Conservation (phyloP, 2,888 invertebrate species). For the Synergus itoensis region DNA sequence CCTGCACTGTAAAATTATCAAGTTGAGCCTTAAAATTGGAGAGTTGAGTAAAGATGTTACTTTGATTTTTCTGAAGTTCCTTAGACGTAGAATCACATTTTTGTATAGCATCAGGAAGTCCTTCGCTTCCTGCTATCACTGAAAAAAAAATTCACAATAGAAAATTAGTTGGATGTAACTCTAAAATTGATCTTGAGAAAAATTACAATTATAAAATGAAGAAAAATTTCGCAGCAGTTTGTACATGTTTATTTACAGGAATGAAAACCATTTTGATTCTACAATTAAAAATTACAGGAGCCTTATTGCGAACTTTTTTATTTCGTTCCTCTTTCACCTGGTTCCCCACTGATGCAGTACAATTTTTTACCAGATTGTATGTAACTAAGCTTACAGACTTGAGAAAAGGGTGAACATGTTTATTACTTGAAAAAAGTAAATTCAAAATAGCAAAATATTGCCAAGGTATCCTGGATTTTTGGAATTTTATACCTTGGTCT, state of each 20-base stretch:
- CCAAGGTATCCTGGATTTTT: constrained; percentile 33
- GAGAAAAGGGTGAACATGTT: not conserved
- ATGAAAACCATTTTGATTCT: not conserved
- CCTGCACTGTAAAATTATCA: constrained; percentile 79
- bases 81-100: constrained; percentile 85
- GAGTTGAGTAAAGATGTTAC: constrained; percentile 81
- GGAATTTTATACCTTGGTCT: constrained; percentile 81
- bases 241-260: constrained; percentile 2
- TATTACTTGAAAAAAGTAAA: not conserved
- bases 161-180: not conserved
- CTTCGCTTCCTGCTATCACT: constrained; percentile 83
- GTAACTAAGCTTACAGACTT: not conserved
- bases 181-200: not conserved
- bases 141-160: constrained; percentile 79
- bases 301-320: not conserved
- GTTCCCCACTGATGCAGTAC: not conserved
- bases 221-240: not conserved
- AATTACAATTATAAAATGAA: not conserved
- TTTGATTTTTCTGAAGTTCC: constrained; percentile 84
- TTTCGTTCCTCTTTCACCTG: not conserved
- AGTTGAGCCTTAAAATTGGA: constrained; percentile 81
- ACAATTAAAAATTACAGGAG: not conserved
- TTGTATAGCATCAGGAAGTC: constrained; percentile 85
- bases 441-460: constrained; percentile 23
- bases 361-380: not conserved